These are phyloP conservation scores for Littorina saxatilis DNA, from an alignment of 1,140 invertebrate species.

Conservation along the genomic window DNA sequence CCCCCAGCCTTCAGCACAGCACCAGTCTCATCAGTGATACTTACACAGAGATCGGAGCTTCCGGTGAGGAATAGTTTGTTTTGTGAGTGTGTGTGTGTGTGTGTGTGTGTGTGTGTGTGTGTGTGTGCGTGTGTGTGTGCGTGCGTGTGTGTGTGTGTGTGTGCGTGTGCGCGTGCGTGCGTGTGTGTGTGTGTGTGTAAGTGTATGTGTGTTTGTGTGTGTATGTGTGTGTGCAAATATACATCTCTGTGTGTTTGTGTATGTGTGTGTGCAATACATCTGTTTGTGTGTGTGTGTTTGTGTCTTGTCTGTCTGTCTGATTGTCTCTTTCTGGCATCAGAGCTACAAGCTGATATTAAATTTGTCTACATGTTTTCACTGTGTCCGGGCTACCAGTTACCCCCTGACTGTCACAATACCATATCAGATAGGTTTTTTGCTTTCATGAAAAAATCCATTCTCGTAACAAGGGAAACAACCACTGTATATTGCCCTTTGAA, in stretches of 20 bases:
- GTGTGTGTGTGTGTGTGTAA: constrained; percentile 9
- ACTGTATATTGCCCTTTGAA: no score
- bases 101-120: no score
- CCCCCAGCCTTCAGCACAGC: constrained; percentile 31
- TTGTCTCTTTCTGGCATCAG: no score
- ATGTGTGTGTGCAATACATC: neutral
- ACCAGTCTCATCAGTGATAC: constrained; percentile 48
- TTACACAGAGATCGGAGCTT: constrained; percentile 59
- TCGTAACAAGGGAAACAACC: no score
- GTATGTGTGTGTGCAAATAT: neutral
- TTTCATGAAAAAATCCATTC: no score
- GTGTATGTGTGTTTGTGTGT: neutral
- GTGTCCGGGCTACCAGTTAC: no score
- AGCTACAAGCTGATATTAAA: no score
- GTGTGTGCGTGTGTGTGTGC: no score
- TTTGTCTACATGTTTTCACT: no score
- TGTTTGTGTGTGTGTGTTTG: neutral
- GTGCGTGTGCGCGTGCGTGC: neutral
- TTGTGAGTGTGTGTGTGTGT: neutral
- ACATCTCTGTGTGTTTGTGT: neutral
- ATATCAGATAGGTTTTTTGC: no score
- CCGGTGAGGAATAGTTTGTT: no score
- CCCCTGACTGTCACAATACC: no score
- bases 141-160: neutral
- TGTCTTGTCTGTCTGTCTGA: neutral